Evolutionary conservation across 2,888 invertebrate genomes (phyloP), one percentile per base, ranked within the genome.

Genomic region (Heliconius ismenius): DNA sequence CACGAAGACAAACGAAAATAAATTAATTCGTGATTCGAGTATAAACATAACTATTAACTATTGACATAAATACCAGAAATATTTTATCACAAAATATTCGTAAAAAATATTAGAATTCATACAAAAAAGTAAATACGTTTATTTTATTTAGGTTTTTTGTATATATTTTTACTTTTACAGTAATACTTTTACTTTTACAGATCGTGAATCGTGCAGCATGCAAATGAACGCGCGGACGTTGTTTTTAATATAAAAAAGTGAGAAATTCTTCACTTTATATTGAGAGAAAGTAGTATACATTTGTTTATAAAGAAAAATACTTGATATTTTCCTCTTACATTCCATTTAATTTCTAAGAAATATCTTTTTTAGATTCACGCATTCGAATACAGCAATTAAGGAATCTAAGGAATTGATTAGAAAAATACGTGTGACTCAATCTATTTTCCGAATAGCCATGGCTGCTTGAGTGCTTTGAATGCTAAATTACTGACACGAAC

Each of bases 401-500:
- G 49, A 49, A 49, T 18, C 7, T 49, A 49, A 6, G 18, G 49
- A 49, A 49, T 18, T 49, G 18, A 49, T 49, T 49, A 49, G 18
- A 28, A 32, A 54, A 54, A 54, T 54, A 54, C 43, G 28, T 28
- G 69, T 28, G 49, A 69, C n/a, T 69, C 69, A 15, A 54, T 70
- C 54, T 54, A 24, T 32, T 28, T 32, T 36, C 32, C 13, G 58
- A 58, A 58, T 58, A 28, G 28, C n/a, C n/a, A 49, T 69, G 24
- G 49, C 3, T 28, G 28, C 28, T 54, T 26, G 54, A 58, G 28
- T 13, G 13, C 54, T 58, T 58, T 70, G 70, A 70, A 70, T 70
- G 70, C 70, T 58, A 70, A 70, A 70, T 70, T 21, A 70, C 58
- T 70, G 70, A 70, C 70, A 70, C 70, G 70, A 70, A 15, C 58